These are phyloP conservation scores for Littorina saxatilis DNA, from an alignment of 1,140 invertebrate genomes.

Conservation along the genomic window DNA sequence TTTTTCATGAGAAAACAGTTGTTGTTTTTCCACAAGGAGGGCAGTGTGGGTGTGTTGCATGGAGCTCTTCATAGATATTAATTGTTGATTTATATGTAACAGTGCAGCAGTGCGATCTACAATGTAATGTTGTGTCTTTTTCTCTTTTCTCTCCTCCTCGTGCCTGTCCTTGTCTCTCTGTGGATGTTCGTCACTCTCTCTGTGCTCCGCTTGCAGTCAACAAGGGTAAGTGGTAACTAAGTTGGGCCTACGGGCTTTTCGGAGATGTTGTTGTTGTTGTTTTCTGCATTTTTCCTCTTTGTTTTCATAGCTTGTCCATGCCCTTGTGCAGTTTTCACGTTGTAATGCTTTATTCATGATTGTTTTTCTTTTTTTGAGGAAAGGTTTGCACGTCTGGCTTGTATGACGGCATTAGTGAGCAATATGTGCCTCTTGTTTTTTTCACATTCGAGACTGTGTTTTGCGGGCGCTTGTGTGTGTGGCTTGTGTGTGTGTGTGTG, in stretches of 20 bases:
- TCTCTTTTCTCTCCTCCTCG: conserved; percentile 6
- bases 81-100: not conserved
- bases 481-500: no score
- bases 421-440: no score
- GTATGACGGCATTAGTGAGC: no score
- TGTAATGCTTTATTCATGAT: not conserved
- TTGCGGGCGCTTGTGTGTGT: no score
- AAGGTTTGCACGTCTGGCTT: no score
- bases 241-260: not conserved
- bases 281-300: not conserved
- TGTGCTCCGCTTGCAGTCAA: not conserved
- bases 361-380: not conserved
- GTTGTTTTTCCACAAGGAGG: no score
- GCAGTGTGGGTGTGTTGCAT: not conserved
- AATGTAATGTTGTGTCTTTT: conserved; percentile 13
- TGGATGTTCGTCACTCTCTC: not conserved
- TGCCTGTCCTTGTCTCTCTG: conserved; percentile 29
- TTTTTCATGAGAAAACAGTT: no score
- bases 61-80: not conserved
- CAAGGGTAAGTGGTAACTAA: conserved; percentile 20
- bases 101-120: not conserved
- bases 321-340: not conserved
- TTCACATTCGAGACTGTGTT: no score
- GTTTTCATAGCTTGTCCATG: not conserved
- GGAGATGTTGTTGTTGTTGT: not conserved